These are phyloP conservation scores for Macrochelys suwanniensis DNA, from an alignment of 2,797 vertebrate species.

Conservation along the genomic window DNA sequence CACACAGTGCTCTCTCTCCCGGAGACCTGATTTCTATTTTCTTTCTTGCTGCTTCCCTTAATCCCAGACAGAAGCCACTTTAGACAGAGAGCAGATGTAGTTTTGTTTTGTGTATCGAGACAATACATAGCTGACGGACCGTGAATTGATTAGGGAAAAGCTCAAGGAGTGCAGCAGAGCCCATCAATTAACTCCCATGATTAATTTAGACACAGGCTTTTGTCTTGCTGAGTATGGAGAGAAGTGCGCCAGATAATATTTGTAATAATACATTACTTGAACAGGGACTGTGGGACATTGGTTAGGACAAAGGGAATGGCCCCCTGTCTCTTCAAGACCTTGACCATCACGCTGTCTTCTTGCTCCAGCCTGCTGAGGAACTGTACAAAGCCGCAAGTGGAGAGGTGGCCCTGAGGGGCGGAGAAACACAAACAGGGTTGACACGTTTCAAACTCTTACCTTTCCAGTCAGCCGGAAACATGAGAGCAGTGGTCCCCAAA, in stretches of 20 bases:
- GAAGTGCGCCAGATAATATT: background rate
- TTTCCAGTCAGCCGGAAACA: too few species aligned
- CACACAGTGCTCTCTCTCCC: too few species aligned
- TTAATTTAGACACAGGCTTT: background rate
- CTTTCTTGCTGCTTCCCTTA: accelerated
- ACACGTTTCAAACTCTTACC: accelerated
- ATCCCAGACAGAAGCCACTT: background rate
- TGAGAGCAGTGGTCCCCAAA: too few species aligned
- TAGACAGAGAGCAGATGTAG: background rate
- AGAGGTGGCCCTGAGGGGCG: slow-evolving; percentile 82
- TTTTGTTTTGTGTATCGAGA: too few species aligned
- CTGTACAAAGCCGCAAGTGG: slow-evolving; percentile 82
- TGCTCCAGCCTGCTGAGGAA: slow-evolving; percentile 73
- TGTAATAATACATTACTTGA: slow-evolving; percentile 77
- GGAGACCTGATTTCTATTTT: background rate
- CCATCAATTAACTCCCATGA: too few species aligned
- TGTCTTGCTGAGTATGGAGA: background rate
- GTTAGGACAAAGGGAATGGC: slow-evolving; percentile 91
- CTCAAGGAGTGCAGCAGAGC: background rate
- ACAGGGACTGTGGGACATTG: slow-evolving; percentile 86
- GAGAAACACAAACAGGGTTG: accelerated
- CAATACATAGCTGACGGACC: background rate
- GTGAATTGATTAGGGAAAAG: accelerated
- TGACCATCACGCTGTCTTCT: slow-evolving; percentile 85
- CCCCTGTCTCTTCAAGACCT: slow-evolving; percentile 90